Base-by-base conservation (phyloP, 2,888 invertebrate species). In the Netelia melanura region DNA sequence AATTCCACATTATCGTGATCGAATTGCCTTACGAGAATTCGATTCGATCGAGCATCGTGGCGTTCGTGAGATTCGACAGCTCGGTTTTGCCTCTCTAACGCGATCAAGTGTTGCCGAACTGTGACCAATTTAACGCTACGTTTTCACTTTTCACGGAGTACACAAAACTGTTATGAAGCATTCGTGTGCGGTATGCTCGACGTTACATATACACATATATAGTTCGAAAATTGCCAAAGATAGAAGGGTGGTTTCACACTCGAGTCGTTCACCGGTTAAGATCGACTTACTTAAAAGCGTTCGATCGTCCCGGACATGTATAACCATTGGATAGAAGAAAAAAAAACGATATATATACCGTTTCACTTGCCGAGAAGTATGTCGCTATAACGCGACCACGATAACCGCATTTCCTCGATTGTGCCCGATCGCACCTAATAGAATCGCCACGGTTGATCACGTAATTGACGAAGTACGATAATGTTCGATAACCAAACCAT, bases 121-220 rank as follows among this genome's bases (percentile, higher is more conserved):
- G 88, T 90, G 86, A 89, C 90, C 88, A 90, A 91, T 91, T 91
- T 91, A 87, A 89, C 89, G 90, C 90, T 80, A 88, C 82, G 88
- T 90, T 91, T 91, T 90, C 91, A 91, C 90, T 91, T 90, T 90
- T 90, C 88, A 84, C 86, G 81, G 43, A 76, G 67, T 52, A 43
- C 25, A 61, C 11, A 70, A 23, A 80, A 43, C 30, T 48, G 56
- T 74, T 70, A 48, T 71, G 52, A 62, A 79, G 61, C 43, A 71
- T 78, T 78, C 52, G 30, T 65, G 64, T 80, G 71, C 54, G 62
- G 72, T 70, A 64, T 43, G 56, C 48, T 23, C 44, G 74, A n/a
- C 61, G 43, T 76, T 58, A 17, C 21, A 61, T 58, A 70, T 52
- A 58, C n/a, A 58, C n/a, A 58, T 21, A 58, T 58, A 21, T 21